Conservation (phyloP, 1,140 invertebrate species). For the Drosophila rhopaloa region DNA sequence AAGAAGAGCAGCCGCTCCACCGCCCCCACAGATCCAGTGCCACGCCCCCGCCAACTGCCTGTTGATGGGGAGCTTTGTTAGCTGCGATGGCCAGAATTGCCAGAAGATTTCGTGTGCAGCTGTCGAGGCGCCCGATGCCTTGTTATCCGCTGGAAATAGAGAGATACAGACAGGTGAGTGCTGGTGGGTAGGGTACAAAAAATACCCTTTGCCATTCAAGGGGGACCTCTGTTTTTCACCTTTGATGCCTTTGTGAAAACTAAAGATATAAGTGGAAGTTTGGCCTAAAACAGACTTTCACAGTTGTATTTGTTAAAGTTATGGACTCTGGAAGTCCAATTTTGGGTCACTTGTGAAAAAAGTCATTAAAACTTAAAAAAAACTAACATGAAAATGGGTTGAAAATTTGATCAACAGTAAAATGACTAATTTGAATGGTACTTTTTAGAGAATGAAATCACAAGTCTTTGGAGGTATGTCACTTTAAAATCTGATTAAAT, state of each 20-base stretch:
- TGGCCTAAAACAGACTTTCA: too few species aligned
- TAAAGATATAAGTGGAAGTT: not conserved
- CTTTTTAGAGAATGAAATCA: too few species aligned
- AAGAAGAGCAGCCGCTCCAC: constrained; percentile 3
- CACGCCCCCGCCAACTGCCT: constrained; percentile 59
- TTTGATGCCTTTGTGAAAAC: constrained; percentile 15
- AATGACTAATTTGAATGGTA: too few species aligned
- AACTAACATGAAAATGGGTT: too few species aligned
- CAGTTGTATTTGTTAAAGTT: too few species aligned
- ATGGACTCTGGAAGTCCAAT: too few species aligned
- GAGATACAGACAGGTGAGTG: constrained; percentile 3
- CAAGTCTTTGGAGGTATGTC: too few species aligned
- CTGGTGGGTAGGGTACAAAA: not conserved
- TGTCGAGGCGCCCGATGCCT: constrained; percentile 61
- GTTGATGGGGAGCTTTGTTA: constrained; percentile 62
- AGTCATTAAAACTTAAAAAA: too few species aligned
- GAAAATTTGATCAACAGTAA: too few species aligned
- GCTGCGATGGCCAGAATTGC: constrained; percentile 51
- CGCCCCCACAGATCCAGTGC: constrained; percentile 23
- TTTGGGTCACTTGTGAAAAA: too few species aligned
- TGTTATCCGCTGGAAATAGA: constrained; percentile 54
- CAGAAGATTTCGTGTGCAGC: constrained; percentile 66
- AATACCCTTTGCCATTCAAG: not conserved
- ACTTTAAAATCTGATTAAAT: too few species aligned
- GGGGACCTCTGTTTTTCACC: not conserved